Base-by-base conservation (phyloP, 2,113 vertebrate genomes). In the Centropus bengalensis region DNA sequence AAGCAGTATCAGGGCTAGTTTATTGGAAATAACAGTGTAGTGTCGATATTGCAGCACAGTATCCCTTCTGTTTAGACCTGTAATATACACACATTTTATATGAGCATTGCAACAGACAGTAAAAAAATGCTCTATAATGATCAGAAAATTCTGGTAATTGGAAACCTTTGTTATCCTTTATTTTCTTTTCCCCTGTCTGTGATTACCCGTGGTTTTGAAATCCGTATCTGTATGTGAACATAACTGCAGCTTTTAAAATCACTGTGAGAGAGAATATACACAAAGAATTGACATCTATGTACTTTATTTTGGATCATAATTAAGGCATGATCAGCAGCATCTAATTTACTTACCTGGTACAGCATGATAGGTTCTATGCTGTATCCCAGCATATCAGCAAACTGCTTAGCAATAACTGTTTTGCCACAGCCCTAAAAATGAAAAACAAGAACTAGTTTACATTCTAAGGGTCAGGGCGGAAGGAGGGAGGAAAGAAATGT, bases 391-490 rank as follows among this genome's bases (percentile, higher is more conserved):
- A 98, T 97, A 91, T 98, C 98, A 22, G 99, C 99, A 97, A 99
- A 99, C 96, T 99, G 98, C 93, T 98, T 98, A 1, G 98, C 98
- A 54, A 99, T 97, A 91, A 99, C 98, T 2, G 99, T 99, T 98
- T 99, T 99, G 22, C 99, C 99, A 96, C 99, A 99, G 21, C 99
- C 99, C 99, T 99, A 71, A 79, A 93, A 93, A 90, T 33, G 26
- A 82, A 90, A 88, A 58, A 58, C 23, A 87, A 51, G 36, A 78
- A 74, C 42, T 44, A 88, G 22, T 79, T 89, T 58, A 86, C 12
- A 78, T 93, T 67, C 23, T 68, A 90, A 79, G 84, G 74, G 47
- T n/a, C 17, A 32, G 1, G 3, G 18, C 21, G 23, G 36, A 76
- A 91, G 21, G 38, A 87, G 5, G 15, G 11, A 76, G 27, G 87